These are phyloP conservation scores for Semotilus atromaculatus DNA, from an alignment of 2,797 vertebrate species.

Conservation along the genomic window DNA sequence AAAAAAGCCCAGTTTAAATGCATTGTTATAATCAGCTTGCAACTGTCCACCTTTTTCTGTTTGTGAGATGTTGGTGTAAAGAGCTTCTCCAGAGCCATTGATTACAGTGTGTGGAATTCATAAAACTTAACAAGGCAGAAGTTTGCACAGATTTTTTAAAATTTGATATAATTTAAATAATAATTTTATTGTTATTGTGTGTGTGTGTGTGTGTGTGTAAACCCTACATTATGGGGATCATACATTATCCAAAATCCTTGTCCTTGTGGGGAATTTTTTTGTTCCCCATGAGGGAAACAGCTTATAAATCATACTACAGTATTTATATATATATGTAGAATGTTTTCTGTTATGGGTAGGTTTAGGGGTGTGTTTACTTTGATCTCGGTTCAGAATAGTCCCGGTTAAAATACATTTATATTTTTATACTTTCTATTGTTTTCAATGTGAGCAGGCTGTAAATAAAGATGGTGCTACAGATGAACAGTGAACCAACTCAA, in stretches of 20 bases:
- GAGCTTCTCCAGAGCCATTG: neutral
- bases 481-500: conserved; percentile 16
- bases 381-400: neutral
- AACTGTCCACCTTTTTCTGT: conserved; percentile 7
- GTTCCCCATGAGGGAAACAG: neutral
- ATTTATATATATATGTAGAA: no score
- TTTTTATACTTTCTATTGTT: neutral
- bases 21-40: conserved; percentile 11
- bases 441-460: neutral
- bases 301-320: no score
- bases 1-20: conserved; percentile 35
- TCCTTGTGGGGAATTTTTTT: no score
- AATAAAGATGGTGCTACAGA: neutral
- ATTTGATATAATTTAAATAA: no score
- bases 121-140: neutral
- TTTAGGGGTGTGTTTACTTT: no score
- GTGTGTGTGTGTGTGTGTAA: no score
- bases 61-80: neutral
- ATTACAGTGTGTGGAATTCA: neutral
- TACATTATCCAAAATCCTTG: no score
- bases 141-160: no score
- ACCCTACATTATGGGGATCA: no score
- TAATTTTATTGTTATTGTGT: no score
- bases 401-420: neutral
- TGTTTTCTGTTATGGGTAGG: no score